Conservation (phyloP, 1,140 invertebrate species). For the Cherax destructor region DNA sequence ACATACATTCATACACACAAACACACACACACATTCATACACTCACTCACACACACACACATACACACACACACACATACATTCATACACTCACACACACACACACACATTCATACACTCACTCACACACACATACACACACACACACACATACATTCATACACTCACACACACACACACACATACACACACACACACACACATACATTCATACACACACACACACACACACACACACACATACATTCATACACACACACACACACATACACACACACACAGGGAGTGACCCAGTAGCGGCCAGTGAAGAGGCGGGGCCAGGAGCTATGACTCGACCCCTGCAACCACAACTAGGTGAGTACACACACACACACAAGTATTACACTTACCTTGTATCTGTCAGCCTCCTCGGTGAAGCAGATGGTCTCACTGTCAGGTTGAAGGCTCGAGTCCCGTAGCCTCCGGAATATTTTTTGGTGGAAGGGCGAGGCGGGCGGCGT, state of each 20-base stretch:
- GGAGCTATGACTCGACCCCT: no score
- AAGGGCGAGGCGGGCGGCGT: conserved; percentile 61
- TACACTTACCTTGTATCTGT: conserved; percentile 67
- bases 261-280: conserved; percentile 32
- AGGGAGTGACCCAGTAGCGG: no score
- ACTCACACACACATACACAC: conserved; percentile 33
- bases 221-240: conserved; percentile 12
- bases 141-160: conserved; percentile 32
- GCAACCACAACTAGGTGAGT: no score
- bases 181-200: conserved; percentile 1
- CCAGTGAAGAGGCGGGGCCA: no score
- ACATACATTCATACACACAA: no score
- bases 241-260: conserved; percentile 2
- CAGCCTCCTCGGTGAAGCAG: conserved; percentile 66
- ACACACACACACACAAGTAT: conserved; percentile 20
- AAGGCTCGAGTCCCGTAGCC: conserved; percentile 62
- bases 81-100: conserved; percentile 22
- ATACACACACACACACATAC: conserved; percentile 14
- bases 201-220: conserved; percentile 12
- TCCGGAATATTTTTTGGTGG: conserved; percentile 69
- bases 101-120: conserved; percentile 31
- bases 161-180: conserved; percentile 17
- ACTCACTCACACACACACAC: no score
- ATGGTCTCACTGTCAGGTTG: conserved; percentile 69
- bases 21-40: no score